Evolutionary conservation across 2,113 vertebrate genomes (phyloP), one percentile per base, ranked within the genome.

Genomic region (Barnardius zonarius): DNA sequence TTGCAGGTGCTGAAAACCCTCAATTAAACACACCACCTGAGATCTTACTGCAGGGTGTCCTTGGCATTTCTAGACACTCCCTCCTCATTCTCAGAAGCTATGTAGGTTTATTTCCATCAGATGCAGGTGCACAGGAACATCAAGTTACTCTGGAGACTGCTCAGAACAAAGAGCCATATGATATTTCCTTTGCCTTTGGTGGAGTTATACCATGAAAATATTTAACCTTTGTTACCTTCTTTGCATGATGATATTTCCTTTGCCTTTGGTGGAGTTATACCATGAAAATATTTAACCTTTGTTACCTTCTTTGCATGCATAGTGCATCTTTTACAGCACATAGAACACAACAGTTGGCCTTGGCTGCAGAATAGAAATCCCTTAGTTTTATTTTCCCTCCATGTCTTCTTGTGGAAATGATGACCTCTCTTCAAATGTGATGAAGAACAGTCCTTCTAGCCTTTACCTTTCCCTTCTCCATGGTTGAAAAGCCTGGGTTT

Each of bases 1-100:
- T 91, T 94, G 46, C 74, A 95, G 77, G 83, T 7, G n/a, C 81
- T 6, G 20, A 94, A 93, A 95, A 62, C 81, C 91, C 74, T 93
- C 92, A 95, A 89, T 95, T 96, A 96, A 96, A 70, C 59, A 82
- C 83, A 95, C 59, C 39, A 78, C 70, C 83, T 92, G 67, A 96
- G 74, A 94, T 72, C 43, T 82, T 93, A 86, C 77, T 89, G 86
- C 5, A 2, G 74, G 94, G 83, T 92, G 93, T 95, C 88, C 51
- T 25, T 97, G 93, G 93, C 83, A 87, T 95, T 93, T 93, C 91
- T 80, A 92, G 93, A 73, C 67, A 89, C 92, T 91, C 92, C 92
- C 74, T 79, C 67, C 67, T 95, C 49, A 77, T 94, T 93, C 89
- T 75, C 48, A 86, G 86, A 90, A 69, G 62, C 55, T 22, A 16